Evolutionary conservation across 2,888 invertebrate genomes (phyloP).

Genomic region (Parapristionchus giblindavisi): DNA sequence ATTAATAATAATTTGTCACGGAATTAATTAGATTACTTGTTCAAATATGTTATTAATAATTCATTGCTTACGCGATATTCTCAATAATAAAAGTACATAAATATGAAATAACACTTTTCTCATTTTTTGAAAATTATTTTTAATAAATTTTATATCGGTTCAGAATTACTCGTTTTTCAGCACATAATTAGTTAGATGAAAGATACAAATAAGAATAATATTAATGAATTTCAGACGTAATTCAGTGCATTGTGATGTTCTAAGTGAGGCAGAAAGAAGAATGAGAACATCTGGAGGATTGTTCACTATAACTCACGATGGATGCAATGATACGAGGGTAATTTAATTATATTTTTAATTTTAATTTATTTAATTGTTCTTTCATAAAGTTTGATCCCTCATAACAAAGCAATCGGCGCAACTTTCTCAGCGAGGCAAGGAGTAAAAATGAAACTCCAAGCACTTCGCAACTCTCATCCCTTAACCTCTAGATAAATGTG

Average conservation of each 20-base stretch:
- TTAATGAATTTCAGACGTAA: constrained; percentile 55
- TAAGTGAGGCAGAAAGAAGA: constrained; percentile 45
- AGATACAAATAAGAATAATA: not conserved
- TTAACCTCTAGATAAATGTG: too few species aligned
- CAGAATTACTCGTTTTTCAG: constrained; percentile 31
- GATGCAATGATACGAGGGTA: constrained; percentile 21
- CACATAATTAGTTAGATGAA: too few species aligned
- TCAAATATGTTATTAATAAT: too few species aligned
- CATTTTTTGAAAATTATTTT: not conserved
- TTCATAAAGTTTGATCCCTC: not conserved
- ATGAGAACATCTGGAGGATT: constrained; percentile 34
- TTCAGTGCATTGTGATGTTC: constrained; percentile 61
- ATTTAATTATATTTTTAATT: constrained; percentile 10
- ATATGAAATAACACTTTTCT: too few species aligned
- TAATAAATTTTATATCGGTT: constrained; percentile 16
- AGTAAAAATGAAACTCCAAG: too few species aligned
- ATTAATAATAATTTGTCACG: too few species aligned
- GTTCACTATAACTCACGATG: constrained; percentile 22
- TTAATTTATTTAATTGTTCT: not conserved
- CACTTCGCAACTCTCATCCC: too few species aligned
- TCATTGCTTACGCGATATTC: too few species aligned
- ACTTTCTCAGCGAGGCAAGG: too few species aligned
- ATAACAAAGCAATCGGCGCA: too few species aligned
- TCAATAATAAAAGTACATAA: too few species aligned
- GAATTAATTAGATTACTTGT: too few species aligned